Conservation (phyloP, 2,113 vertebrate species). For the Tretioscincus oriximinensis region DNA sequence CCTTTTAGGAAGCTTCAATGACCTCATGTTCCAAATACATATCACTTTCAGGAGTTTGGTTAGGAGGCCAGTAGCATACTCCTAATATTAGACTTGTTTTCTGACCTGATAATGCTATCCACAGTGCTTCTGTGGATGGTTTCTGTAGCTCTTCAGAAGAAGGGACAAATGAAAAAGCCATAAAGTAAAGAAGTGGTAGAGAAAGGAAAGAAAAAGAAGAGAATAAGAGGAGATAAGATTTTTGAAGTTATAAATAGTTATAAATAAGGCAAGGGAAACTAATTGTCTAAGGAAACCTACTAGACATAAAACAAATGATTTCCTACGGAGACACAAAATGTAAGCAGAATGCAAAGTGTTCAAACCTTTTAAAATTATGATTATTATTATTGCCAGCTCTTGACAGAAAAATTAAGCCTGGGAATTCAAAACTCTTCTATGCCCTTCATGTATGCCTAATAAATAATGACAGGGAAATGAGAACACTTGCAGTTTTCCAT, state of each 20-base stretch:
- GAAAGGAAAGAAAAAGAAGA: too few species aligned
- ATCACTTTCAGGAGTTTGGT: too few species aligned
- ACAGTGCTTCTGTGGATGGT: too few species aligned
- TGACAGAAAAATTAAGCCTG: constrained; percentile 55
- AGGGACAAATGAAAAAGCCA: too few species aligned
- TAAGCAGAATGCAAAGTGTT: not conserved
- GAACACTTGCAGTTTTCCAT: constrained; percentile 39
- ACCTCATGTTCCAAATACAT: too few species aligned
- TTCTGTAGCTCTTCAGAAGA: too few species aligned
- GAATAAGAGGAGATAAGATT: too few species aligned
- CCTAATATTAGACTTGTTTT: too few species aligned
- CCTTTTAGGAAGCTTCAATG: too few species aligned
- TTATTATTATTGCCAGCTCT: constrained; percentile 38
- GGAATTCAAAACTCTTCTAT: constrained; percentile 51
- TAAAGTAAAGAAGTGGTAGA: too few species aligned
- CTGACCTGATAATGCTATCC: too few species aligned
- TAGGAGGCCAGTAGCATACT: too few species aligned
- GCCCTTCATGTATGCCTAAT: constrained; percentile 43
- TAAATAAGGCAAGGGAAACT: constrained; percentile 29
- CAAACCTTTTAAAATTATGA: not conserved
- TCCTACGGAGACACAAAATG: constrained; percentile 39
- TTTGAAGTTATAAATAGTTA: not conserved
- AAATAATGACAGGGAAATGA: constrained; percentile 52
- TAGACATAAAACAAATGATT: constrained; percentile 35
- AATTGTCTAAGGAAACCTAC: constrained; percentile 30